These are phyloP conservation scores for Bugulina stolonifera DNA, from an alignment of 2,888 invertebrate species.

Conservation along the genomic window DNA sequence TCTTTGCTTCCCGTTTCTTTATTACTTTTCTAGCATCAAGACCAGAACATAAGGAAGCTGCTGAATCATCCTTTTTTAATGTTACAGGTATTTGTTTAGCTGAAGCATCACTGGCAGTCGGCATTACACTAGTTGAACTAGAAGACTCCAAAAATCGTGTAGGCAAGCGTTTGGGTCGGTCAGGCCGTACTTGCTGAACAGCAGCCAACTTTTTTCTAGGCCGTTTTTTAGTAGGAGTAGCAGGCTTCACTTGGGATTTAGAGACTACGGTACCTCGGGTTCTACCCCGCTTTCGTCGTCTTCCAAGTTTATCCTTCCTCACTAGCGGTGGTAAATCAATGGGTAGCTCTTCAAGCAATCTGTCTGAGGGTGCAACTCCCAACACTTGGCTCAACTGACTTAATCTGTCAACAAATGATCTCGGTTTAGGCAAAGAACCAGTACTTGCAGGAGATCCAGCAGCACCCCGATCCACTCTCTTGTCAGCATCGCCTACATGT, in stretches of 20 bases:
- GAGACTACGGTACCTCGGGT: neutral
- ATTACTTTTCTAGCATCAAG: too few relatives aligned
- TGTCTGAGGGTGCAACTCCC: conserved; percentile 12
- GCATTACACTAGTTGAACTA: neutral
- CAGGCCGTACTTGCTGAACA: neutral
- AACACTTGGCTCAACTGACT: conserved; percentile 25
- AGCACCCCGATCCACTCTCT: too few relatives aligned
- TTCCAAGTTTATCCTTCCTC: neutral
- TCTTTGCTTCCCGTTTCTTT: too few relatives aligned
- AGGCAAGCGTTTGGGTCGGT: neutral
- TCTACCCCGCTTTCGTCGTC: neutral
- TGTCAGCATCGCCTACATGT: too few relatives aligned
- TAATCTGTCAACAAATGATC: conserved; percentile 21
- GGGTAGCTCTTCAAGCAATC: conserved; percentile 17
- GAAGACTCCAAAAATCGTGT: neutral
- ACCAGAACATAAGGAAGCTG: neutral
- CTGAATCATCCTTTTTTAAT: neutral
- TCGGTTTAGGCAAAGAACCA: conserved; percentile 17
- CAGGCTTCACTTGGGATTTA: neutral
- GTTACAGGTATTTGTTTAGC: neutral
- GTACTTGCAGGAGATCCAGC: too few relatives aligned
- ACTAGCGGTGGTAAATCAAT: conserved; percentile 12
- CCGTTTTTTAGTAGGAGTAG: neutral
- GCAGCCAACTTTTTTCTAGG: neutral
- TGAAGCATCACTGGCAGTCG: neutral